Base-by-base conservation (phyloP, 2,888 invertebrate genomes). In the Chrysomela aeneicollis region DNA sequence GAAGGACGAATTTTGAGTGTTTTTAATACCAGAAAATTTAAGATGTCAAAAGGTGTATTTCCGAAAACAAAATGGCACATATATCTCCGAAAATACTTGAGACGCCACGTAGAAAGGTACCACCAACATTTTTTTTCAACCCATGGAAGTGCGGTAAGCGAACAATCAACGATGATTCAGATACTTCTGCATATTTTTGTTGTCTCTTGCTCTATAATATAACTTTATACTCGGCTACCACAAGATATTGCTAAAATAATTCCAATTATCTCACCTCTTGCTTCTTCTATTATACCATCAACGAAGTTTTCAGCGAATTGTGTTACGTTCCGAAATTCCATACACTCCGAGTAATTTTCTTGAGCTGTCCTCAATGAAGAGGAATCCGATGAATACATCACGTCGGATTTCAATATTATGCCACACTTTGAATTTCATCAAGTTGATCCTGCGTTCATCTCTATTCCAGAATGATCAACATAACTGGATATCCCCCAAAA, bases 261-360 rank as follows among this genome's bases (percentile, higher is more conserved):
- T 30, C 10, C 8, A 19, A 17, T 8, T 17, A 19, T 51, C 52
- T 57, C 62, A 71, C 71, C 61, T 69, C 57, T 49, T 9, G 71
- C 69, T 42, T 69, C 62, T 10, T 4, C 22, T 12, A 69, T 52
- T 26, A 67, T 54, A 18, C 35, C 17, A 12, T 66, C 52, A 2
- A 71, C 61, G 22, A 71, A 59, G 19, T 66, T 63, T 59, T 69
- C 67, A 37, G 67, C 67, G 19, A 69, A 67, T 17, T 55, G 8
- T 10, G 54, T 42, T 32, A 60, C 10, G 37, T 69, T 67, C 22
- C 57, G 10, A 64, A 53, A 70, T 42, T 66, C 42, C 10, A 18
- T 30, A 57, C 67, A 70, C 1, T 22, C 55, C 3, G 47, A 4
- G 26, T 1, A 42, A 12, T 21, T 12, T 17, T 30, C 15, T 52